These are phyloP conservation scores for Phlogophora meticulosa DNA, from an alignment of 2,888 invertebrate species.

Conservation along the genomic window DNA sequence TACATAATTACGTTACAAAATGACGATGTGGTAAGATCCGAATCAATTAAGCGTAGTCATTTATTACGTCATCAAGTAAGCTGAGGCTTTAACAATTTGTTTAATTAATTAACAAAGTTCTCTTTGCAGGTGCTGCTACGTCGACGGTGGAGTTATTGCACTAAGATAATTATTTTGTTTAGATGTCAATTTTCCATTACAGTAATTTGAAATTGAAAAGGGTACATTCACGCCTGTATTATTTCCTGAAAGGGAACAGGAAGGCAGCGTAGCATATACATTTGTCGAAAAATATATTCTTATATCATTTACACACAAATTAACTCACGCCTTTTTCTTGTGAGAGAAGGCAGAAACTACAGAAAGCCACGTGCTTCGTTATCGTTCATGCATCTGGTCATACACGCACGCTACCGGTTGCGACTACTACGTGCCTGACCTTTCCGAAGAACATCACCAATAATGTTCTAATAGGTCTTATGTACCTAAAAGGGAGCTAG, in stretches of 20 bases:
- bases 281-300: too few relatives aligned
- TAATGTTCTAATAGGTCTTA: too few relatives aligned
- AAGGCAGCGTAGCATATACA: too few relatives aligned
- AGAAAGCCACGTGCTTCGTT: too few relatives aligned
- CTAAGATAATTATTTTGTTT: conserved; percentile 17
- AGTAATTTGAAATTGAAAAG: conserved; percentile 21
- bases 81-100: conserved; percentile 56
- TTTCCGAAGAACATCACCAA: too few relatives aligned
- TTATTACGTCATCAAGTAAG: conserved; percentile 63
- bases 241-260: not conserved
- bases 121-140: conserved; percentile 54
- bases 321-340: too few relatives aligned
- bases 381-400: too few relatives aligned
- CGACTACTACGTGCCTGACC: too few relatives aligned
- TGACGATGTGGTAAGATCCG: conserved; percentile 60
- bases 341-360: too few relatives aligned
- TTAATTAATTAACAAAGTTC: conserved; percentile 60
- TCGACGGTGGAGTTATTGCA: conserved; percentile 26
- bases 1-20: conserved; percentile 59
- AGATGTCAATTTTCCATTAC: conserved; percentile 13
- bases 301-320: too few relatives aligned
- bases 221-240: not conserved
- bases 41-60: conserved; percentile 63
- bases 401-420: too few relatives aligned
- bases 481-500: too few relatives aligned